Conservation (phyloP, 2,797 vertebrate genomes). For the Trematomus bernacchii region DNA sequence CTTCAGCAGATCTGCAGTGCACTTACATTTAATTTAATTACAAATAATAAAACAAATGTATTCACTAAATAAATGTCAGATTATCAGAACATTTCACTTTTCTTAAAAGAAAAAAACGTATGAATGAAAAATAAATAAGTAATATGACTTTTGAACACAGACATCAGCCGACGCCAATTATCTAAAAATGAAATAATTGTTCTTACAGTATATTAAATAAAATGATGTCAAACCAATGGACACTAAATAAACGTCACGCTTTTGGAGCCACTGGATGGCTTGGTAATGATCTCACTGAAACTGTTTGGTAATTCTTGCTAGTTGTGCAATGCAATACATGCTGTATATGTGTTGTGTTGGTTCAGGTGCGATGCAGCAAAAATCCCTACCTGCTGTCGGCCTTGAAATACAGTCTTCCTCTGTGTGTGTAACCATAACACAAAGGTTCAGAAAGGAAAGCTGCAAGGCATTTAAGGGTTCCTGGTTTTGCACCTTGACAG, state of each 20-base stretch:
- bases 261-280: not conserved
- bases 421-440: not conserved
- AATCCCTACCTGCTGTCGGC: not conserved
- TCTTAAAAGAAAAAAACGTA: too few species aligned
- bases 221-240: not conserved
- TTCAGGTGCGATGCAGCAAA: not conserved
- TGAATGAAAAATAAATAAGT: too few species aligned
- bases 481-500: not conserved
- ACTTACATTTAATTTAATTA: too few species aligned
- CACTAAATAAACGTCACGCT: not conserved
- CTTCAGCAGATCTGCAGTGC: too few species aligned
- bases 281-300: not conserved
- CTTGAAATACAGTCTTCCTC: not conserved
- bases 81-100: too few species aligned
- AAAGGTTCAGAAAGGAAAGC: constrained; percentile 10
- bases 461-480: not conserved
- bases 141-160: too few species aligned
- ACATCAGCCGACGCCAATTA: too few species aligned
- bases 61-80: too few species aligned
- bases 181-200: too few species aligned
- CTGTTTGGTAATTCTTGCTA: not conserved
- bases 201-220: not conserved
- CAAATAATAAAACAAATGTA: too few species aligned
- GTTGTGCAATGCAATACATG: not conserved
- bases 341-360: not conserved